These are phyloP conservation scores for Torymus texanus DNA, from an alignment of 2,888 invertebrate species.

Conservation along the genomic window DNA sequence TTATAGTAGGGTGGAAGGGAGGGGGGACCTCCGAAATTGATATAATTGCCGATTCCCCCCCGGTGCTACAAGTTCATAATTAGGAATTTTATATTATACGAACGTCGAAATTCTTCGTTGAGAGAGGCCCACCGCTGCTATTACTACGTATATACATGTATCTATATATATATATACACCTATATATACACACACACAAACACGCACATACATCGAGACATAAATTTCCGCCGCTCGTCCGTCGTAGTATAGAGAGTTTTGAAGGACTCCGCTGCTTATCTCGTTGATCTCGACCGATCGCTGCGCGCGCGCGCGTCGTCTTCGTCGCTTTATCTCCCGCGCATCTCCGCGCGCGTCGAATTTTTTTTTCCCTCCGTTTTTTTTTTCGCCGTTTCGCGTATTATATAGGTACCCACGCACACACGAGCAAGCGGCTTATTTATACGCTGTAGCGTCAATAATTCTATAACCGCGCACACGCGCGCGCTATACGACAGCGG, in stretches of 20 bases:
- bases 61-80: slow-evolving; percentile 16
- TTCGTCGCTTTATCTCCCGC: slow-evolving; percentile 28
- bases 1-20: no score
- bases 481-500: no score
- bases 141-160: no score
- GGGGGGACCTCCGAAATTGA: neutral
- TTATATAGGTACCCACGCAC: no score
- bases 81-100: slow-evolving; percentile 17
- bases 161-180: no score
- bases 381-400: neutral
- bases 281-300: slow-evolving; percentile 27
- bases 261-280: slow-evolving; percentile 42
- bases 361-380: slow-evolving; percentile 8
- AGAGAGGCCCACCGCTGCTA: slow-evolving; percentile 22
- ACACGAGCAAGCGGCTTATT: slow-evolving; percentile 19
- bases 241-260: neutral
- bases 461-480: slow-evolving; percentile 10
- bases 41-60: slow-evolving; percentile 4
- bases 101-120: slow-evolving; percentile 46
- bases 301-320: neutral
- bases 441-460: slow-evolving; percentile 32
- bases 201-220: no score
- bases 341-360: neutral
- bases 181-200: no score
- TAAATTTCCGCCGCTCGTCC: no score